phyloP scores from a whole-genome alignment of 2,113 vertebrate species.

The Gobius niger region DNA sequence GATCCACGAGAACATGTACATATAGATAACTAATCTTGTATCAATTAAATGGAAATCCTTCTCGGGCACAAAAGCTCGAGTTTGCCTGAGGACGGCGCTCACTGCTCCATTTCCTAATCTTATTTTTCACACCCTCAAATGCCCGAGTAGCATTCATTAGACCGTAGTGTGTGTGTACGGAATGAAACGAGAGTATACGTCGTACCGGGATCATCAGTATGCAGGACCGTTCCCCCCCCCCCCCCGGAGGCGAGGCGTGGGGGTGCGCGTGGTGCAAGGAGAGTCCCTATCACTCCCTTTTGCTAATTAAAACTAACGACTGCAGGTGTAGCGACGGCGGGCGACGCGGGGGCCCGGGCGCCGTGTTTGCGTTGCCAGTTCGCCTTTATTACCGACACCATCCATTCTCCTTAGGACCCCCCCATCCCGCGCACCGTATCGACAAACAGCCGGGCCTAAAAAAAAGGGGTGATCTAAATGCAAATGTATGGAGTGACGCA shows the following conservation, averaged over 20 bases:
- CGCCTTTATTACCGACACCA: slow-evolving; percentile 73
- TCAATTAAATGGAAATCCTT: neutral
- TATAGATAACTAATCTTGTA: neutral
- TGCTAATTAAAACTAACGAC: slow-evolving; percentile 81
- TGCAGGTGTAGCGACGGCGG: slow-evolving; percentile 64
- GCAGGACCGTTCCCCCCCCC: slow-evolving; percentile 24
- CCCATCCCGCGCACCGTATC: slow-evolving; percentile 48
- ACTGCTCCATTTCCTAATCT: neutral
- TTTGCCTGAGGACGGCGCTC: slow-evolving; percentile 4
- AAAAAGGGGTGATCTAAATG: slow-evolving; percentile 71
- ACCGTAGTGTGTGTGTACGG: neutral
- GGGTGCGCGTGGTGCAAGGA: slow-evolving; percentile 29
- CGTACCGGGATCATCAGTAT: slow-evolving; percentile 50
- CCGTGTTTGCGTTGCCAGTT: slow-evolving; percentile 76
- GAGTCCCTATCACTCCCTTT: slow-evolving; percentile 59
- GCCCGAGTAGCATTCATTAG: slow-evolving; percentile 28
- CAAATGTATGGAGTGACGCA: slow-evolving; percentile 67
- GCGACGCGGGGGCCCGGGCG: slow-evolving; percentile 54
- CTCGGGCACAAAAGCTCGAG: neutral
- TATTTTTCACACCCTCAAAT: neutral
- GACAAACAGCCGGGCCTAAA: slow-evolving; percentile 49
- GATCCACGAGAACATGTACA: neutral
- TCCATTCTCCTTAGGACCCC: slow-evolving; percentile 73
- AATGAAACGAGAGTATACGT: slow-evolving; percentile 4
- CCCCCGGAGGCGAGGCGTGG: slow-evolving; percentile 40